Conservation (phyloP, 2,888 invertebrate genomes). For the Hyposoter dolosus region DNA sequence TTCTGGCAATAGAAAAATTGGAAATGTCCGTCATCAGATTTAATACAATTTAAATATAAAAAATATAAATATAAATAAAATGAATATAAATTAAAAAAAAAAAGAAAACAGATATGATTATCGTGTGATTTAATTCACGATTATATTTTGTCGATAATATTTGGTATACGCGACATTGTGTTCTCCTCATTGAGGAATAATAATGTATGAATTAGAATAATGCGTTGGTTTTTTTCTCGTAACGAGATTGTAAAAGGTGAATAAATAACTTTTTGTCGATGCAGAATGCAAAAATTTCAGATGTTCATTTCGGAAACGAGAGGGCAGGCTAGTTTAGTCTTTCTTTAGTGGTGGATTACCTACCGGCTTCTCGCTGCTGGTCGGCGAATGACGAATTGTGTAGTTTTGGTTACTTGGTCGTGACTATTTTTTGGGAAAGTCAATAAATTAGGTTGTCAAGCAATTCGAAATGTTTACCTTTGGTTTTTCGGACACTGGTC, state of each 20-base stretch:
- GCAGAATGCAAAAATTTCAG: not conserved
- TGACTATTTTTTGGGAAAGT: not conserved
- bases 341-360: not conserved
- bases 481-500: slow-evolving; percentile 63
- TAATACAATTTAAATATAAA: too few species aligned
- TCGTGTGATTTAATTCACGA: not conserved
- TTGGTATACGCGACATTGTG: not conserved
- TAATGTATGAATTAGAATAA: not conserved
- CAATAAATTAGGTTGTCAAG: not conserved
- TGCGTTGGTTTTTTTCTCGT: not conserved
- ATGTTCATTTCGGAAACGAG: not conserved
- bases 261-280: not conserved
- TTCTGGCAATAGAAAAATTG: not conserved
- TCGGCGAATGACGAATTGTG: not conserved
- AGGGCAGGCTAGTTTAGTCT: not conserved
- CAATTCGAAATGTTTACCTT: slow-evolving; percentile 71
- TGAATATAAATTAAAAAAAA: too few species aligned
- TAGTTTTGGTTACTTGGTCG: not conserved
- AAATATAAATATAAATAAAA: too few species aligned
- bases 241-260: not conserved
- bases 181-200: not conserved
- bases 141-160: not conserved
- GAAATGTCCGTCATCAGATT: too few species aligned
- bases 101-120: too few species aligned
- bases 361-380: not conserved